Percentiles rank a stretch among this genome's conserved stretches.
phyloP scores from a whole-genome alignment of 2,797 vertebrate species.

The Lacerta agilis region DNA sequence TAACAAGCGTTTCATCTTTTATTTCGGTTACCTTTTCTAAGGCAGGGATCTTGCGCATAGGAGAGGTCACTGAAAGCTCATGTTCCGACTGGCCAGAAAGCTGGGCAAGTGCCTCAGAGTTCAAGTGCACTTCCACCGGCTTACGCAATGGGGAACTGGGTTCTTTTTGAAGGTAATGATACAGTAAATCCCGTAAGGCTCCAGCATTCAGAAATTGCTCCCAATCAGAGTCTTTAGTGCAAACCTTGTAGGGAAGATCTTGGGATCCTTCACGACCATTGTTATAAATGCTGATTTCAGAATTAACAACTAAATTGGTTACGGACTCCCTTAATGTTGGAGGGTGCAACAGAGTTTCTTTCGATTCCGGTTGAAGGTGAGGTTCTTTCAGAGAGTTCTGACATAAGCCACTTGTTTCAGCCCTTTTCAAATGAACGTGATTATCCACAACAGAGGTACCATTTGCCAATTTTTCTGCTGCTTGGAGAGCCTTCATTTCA shows the following conservation, averaged over 20 bases:
- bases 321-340: conserved; percentile 32
- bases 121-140: conserved; percentile 18
- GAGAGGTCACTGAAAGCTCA: neutral
- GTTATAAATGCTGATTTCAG: conserved; percentile 26
- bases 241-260: conserved; percentile 28
- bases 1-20: conserved; percentile 9
- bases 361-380: conserved; percentile 23
- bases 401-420: conserved; percentile 17
- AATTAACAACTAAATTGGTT: conserved; percentile 34
- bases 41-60: neutral
- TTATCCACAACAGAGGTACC: conserved; percentile 31
- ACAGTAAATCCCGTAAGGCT: conserved; percentile 12
- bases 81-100: neutral
- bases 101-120: neutral
- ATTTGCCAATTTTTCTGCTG: conserved; percentile 14
- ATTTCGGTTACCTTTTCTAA: conserved; percentile 9
- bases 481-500: conserved; percentile 41
- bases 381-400: conserved; percentile 28
- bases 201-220: conserved; percentile 5
- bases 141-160: conserved; percentile 7
- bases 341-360: conserved; percentile 12
- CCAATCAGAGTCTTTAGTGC: neutral
- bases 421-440: conserved; percentile 22
- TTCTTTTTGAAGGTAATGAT: conserved; percentile 31
- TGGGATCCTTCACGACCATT: conserved; percentile 17